Base-by-base conservation (phyloP, 2,888 invertebrate species). In the Clanis bilineata region DNA sequence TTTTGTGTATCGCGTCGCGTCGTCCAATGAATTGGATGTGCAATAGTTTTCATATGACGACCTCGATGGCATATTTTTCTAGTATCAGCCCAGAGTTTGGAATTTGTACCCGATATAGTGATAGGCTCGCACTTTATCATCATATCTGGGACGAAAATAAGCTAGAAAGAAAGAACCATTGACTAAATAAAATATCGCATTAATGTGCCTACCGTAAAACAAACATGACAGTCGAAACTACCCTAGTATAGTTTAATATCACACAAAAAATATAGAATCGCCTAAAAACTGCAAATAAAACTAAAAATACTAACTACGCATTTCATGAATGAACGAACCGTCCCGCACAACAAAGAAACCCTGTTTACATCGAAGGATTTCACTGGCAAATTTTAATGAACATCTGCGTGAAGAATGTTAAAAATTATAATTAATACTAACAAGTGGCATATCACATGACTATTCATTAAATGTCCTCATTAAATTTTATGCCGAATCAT, bases 371-470 rank as follows among this genome's bases (percentile, higher is more conserved):
- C 36, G 28, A 25, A 23, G 15, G 10, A 43, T 59, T 54, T 59
- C 41, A 39, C 6, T n/a, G 54, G 51, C 43, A 43, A 55, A 59
- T 55, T 59, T 25, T 43, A n/a, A n/a, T n/a, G n/a, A 54, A 54
- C 56, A 56, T 56, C 55, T 56, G 55, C 18, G 22, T 7, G 21
- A 22, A 44, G 7, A 44, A 22, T 9, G 22, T 22, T 21, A n/a
- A n/a, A 12, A 12, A 9, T 28, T 28, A 44, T 22, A 44, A 44
- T 43, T 22, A 22, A 12, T 22, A 22, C 12, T 44, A 23, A 44
- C 44, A 23, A 23, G 44, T 22, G 32, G 10, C 7, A 23, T 44
- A 44, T 44, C 44, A 22, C 23, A 23, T 32, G n/a, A n/a, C n/a
- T n/a, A n/a, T 32, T 32, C 32, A 32, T 32, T 3, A n/a, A n/a